phyloP scores from a whole-genome alignment of 1,140 invertebrate species.

The Stenopsyche tienmushanensis region DNA sequence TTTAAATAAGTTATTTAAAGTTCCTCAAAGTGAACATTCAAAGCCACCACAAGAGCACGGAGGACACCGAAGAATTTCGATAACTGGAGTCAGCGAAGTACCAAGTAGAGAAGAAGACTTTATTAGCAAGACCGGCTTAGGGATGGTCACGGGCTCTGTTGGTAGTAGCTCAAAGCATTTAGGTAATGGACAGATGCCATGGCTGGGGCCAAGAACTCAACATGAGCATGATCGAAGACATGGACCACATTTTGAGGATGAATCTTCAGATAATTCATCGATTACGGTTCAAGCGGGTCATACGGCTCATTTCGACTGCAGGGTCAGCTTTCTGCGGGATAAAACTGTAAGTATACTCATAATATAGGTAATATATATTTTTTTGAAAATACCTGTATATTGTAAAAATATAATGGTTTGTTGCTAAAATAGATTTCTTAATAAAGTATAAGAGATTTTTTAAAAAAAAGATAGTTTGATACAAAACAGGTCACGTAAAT shows the following conservation, averaged over 20 bases:
- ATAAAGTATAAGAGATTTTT: neutral
- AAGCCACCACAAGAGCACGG: slow-evolving; percentile 35
- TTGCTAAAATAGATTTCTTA: too few relatives aligned
- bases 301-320: slow-evolving; percentile 77
- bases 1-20: slow-evolving; percentile 53
- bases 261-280: slow-evolving; percentile 59
- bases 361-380: too few relatives aligned
- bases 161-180: slow-evolving; percentile 8
- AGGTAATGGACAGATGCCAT: slow-evolving; percentile 26
- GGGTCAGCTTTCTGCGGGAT: slow-evolving; percentile 79
- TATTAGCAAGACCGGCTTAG: slow-evolving; percentile 6
- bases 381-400: too few relatives aligned
- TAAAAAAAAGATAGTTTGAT: too few relatives aligned
- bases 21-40: slow-evolving; percentile 47
- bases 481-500: too few relatives aligned
- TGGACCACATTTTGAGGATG: slow-evolving; percentile 69
- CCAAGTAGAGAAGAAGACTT: slow-evolving; percentile 30
- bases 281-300: slow-evolving; percentile 78
- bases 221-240: slow-evolving; percentile 62
- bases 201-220: slow-evolving; percentile 23
- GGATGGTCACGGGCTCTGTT: slow-evolving; percentile 8
- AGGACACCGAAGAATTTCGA: neutral
- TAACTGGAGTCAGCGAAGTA: neutral
- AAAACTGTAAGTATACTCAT: slow-evolving; percentile 79
- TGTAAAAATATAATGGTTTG: too few relatives aligned